Base-by-base conservation (phyloP, 2,797 vertebrate species). In the Acomys russatus region DNA sequence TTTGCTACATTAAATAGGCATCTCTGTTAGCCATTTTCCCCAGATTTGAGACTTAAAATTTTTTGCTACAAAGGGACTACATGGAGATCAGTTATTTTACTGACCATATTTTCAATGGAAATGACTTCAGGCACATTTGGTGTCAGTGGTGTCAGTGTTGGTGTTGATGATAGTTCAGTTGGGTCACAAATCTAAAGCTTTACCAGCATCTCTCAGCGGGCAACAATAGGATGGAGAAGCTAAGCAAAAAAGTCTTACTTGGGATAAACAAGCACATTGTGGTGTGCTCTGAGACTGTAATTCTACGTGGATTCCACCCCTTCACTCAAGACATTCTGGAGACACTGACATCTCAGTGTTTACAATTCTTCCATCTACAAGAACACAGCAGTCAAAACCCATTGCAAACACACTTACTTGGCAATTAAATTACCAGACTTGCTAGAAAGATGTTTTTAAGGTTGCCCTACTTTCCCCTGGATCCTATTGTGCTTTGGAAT, bases 391-490 rank as follows among this genome's bases (percentile, higher is more conserved):
- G 71, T 63, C 6, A 93, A 95, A 95, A 87, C 9, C 61, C 10
- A 80, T n/a, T 33, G 0, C 17, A 25, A 59, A 59, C 6, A 15
- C 9, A 78, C 88, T 91, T 88, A 8, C 44, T 94, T 87, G 73
- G 59, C 64, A 89, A 78, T 95, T 88, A 92, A 86, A 56, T 94
- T 38, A 11, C 44, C 51, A 71, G 35, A 70, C 90, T 7, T 70
- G 20, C 70, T 23, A 90, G 25, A 25, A 14, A 90, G 20, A 56
- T 56, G 2, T 44, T 89, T 77, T 64, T 71, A 23, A 44, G 70
- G 38, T 59, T 20, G 0, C 12, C 15, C 61, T 91, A 28, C 79
- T 94, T 22, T 92, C 59, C 64, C 73, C 17, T 82, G 35, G 14
- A 51, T 78, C 59, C 9, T 30, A 93, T 1, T 84, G 54, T 70